Percentiles rank a stretch among this genome's conserved stretches.
Evolutionary conservation across 2,888 invertebrate genomes (phyloP).

Genomic region (Leuctra nigra): DNA sequence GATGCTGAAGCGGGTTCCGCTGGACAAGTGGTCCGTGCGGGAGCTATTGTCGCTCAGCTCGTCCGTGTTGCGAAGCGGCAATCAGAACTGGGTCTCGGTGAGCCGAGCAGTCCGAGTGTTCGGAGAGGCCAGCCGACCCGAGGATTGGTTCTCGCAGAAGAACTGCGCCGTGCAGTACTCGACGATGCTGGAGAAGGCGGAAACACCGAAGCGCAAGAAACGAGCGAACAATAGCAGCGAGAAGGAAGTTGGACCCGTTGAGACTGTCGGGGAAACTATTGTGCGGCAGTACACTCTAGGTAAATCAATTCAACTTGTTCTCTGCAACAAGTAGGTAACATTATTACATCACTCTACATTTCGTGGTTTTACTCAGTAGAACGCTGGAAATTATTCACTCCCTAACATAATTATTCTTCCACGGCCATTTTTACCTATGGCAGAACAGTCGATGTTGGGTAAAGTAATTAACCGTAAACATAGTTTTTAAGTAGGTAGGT

Average conservation of each 20-base stretch:
- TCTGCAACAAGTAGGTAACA: no score
- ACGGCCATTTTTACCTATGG: no score
- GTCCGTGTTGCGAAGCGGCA: conserved; percentile 75
- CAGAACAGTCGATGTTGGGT: no score
- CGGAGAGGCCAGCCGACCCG: conserved; percentile 65
- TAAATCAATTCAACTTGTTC: no score
- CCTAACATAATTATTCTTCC: no score
- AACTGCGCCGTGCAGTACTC: conserved; percentile 88
- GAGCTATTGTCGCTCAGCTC: conserved; percentile 84
- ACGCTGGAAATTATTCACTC: no score
- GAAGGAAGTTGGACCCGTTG: conserved; percentile 47
- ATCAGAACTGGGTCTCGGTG: conserved; percentile 87
- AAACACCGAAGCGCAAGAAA: conserved; percentile 80
- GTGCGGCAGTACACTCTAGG: conserved; percentile 62
- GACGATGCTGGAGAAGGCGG: conserved; percentile 69
- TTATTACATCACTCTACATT: no score
- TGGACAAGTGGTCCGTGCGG: conserved; percentile 78
- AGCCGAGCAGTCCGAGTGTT: conserved; percentile 72
- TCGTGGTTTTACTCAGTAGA: no score
- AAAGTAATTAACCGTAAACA: no score
- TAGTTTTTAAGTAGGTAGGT: no score
- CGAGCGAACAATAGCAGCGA: conserved; percentile 40
- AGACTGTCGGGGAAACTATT: conserved; percentile 73
- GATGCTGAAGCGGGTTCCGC: conserved; percentile 59
- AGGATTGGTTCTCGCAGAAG: conserved; percentile 87